Evolutionary conservation across 2,888 invertebrate genomes (phyloP).

Genomic region (Teleiodes luculella): DNA sequence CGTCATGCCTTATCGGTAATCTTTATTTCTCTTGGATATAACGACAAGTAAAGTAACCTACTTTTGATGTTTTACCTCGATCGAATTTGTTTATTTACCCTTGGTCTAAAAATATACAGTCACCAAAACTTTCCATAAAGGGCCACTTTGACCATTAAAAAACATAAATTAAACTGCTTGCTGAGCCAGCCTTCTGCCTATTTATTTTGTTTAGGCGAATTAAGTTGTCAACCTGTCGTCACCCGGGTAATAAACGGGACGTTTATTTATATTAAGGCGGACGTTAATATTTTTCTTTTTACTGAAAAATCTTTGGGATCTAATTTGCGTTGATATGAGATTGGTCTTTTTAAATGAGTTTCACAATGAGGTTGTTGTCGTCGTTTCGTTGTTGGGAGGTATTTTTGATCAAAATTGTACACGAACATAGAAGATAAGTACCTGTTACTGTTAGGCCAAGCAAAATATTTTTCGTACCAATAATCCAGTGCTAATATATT

Average conservation of each 20-base stretch:
- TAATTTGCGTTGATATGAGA: conserved; percentile 26
- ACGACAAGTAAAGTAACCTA: conserved; percentile 9
- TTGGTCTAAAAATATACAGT: conserved; percentile 28
- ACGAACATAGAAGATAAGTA: too few relatives aligned
- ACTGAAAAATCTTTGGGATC: conserved; percentile 27
- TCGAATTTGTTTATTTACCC: conserved; percentile 32
- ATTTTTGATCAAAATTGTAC: too few relatives aligned
- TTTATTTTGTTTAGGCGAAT: conserved; percentile 36
- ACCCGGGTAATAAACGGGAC: conserved; percentile 24
- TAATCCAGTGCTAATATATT: too few relatives aligned
- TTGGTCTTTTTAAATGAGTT: conserved; percentile 12
- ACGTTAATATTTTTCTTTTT: conserved; percentile 30
- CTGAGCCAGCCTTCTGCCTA: conserved; percentile 14
- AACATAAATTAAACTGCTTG: neutral
- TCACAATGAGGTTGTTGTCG: neutral
- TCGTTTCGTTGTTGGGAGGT: too few relatives aligned
- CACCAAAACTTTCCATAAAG: conserved; percentile 5
- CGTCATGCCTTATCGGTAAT: neutral
- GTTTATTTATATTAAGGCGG: conserved; percentile 37
- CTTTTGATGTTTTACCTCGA: conserved; percentile 27
- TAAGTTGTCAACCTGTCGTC: conserved; percentile 28
- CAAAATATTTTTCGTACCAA: too few relatives aligned
- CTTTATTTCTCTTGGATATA: neutral
- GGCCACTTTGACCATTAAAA: neutral
- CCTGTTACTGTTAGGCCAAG: too few relatives aligned